Base-by-base conservation (phyloP, 1,140 invertebrate species). In the Phortica variegata region DNA sequence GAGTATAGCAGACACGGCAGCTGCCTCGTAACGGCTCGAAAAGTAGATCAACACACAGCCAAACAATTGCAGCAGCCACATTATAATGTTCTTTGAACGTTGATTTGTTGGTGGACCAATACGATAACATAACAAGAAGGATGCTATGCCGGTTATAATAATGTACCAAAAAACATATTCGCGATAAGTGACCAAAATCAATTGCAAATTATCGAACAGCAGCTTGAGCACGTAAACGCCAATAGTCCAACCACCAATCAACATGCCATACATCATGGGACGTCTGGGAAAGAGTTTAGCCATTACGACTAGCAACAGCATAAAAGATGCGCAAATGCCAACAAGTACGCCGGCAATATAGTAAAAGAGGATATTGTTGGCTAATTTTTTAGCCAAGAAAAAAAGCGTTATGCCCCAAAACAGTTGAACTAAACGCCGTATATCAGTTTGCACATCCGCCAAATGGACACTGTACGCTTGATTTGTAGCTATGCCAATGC, bases 81-180 rank as follows among this genome's bases (percentile, higher is more conserved):
- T 87, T 38, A 96, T 90, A 37, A 96, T 81, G 68, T 90, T 86
- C 58, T 89, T 85, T 17, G 88, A 91, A 46, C 87, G 80, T 6
- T 81, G 69, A 78, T 96, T 87, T 43, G 81, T 84, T 0, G 93
- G 85, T 3, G 93, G 93, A 0, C 93, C 94, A 65, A 88, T 83
- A 52, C 90, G 85, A 73, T 97, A 97, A 77, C 91, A 93, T 40
- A 93, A 77, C 5, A 90, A 75, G 66, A 95, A 94, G 65, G 91
- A 93, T 2, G 93, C 72, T 1, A 91, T 52, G 10, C 87, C 86
- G 2, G 86, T 85, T 19, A 82, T 52, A 3, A 87, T 54, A 12
- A 89, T 79, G 69, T 96, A 97, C 77, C 85, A 87, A n/a, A 88
- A 58, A 1, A 92, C 79, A 66, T 87, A 88, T 2, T 82, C 81